These are phyloP conservation scores for Helostoma temminkii DNA, from an alignment of 2,797 vertebrate genomes.

Conservation along the genomic window DNA sequence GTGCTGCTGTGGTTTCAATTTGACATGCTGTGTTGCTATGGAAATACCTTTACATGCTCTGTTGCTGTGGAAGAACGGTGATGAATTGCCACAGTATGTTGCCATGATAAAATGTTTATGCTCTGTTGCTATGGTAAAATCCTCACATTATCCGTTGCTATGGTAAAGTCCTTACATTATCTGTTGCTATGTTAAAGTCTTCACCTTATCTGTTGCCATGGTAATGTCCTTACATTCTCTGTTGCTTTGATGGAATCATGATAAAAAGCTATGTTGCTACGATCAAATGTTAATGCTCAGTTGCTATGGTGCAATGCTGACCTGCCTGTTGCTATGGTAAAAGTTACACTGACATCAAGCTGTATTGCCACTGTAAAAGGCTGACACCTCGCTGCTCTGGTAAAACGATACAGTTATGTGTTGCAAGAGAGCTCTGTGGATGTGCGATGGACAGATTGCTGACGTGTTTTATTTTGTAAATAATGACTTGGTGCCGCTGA, in stretches of 20 bases:
- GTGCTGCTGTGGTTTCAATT: slow-evolving; percentile 56
- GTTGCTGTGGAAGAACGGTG: slow-evolving; percentile 40
- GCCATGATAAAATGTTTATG: slow-evolving; percentile 46
- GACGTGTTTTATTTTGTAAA: slow-evolving; percentile 62
- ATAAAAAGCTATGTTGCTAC: background rate
- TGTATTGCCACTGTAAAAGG: slow-evolving; percentile 19
- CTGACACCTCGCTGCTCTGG: slow-evolving; percentile 27
- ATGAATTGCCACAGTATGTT: slow-evolving; percentile 43
- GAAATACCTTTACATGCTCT: slow-evolving; percentile 44
- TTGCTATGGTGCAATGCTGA: background rate
- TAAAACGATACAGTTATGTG: slow-evolving; percentile 18
- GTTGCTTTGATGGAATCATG: slow-evolving; percentile 45
- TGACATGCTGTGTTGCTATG: slow-evolving; percentile 52
- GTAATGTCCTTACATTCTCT: slow-evolving; percentile 39
- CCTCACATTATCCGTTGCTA: slow-evolving; percentile 38
- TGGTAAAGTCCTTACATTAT: slow-evolving; percentile 49
- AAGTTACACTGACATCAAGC: background rate
- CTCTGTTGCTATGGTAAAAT: slow-evolving; percentile 55
- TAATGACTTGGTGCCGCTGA: slow-evolving; percentile 39
- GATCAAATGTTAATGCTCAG: slow-evolving; percentile 4
- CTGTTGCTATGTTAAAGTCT: slow-evolving; percentile 58
- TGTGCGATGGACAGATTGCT: slow-evolving; percentile 48
- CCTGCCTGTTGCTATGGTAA: background rate
- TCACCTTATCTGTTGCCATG: slow-evolving; percentile 39
- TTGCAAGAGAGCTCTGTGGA: slow-evolving; percentile 19